Conservation (phyloP, 2,113 vertebrate species). For the Taurulus bubalis region DNA sequence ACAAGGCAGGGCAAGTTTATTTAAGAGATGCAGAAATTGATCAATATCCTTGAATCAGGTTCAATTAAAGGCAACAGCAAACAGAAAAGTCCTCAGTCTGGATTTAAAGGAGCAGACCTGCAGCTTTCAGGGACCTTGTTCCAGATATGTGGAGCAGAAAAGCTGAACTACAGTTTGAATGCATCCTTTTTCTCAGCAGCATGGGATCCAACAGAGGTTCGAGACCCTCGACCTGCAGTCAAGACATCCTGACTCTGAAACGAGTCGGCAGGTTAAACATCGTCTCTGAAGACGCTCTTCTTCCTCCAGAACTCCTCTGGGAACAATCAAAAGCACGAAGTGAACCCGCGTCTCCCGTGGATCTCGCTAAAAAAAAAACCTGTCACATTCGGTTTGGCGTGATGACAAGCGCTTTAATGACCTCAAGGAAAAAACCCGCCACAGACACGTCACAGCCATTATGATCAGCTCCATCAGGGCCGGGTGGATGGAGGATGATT, state of each 20-base stretch:
- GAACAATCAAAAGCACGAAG: constrained; percentile 1
- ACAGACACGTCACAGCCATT: constrained; percentile 10
- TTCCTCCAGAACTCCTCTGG: background rate
- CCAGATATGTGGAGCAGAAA: no score
- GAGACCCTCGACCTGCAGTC: background rate
- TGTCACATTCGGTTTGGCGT: background rate
- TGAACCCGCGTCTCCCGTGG: background rate
- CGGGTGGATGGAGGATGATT: background rate
- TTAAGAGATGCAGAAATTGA: no score
- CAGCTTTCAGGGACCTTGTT: no score
- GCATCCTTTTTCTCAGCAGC: no score
- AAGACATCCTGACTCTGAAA: background rate
- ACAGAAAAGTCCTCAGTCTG: no score
- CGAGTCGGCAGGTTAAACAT: background rate
- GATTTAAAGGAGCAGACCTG: no score
- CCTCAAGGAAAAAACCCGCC: constrained; percentile 13
- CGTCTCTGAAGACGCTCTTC: background rate
- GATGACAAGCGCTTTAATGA: constrained; percentile 29
- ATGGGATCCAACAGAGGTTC: no score
- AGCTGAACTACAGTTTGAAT: no score
- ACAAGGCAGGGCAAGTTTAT: no score
- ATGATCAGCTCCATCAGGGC: background rate
- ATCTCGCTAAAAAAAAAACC: background rate
- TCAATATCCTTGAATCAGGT: no score
- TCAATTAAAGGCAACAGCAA: no score